Percentiles rank a stretch among this genome's conserved stretches.
Conservation (phyloP, 2,113 vertebrate genomes). For the Bufo bufo region DNA sequence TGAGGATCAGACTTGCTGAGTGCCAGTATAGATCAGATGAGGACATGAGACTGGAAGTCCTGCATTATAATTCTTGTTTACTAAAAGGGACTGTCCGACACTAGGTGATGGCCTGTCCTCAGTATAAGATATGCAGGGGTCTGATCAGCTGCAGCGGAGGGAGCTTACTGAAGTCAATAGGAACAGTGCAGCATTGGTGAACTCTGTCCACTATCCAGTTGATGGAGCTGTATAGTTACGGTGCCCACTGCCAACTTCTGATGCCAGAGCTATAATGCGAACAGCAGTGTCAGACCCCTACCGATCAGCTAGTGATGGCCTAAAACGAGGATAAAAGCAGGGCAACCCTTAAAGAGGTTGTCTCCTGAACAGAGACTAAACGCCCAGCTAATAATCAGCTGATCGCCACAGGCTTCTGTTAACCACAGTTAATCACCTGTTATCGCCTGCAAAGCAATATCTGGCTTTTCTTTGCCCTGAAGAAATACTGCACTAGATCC, state of each 20-base stretch:
- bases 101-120: no score
- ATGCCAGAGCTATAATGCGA: no score
- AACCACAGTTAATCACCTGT: not conserved
- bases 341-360: not conserved
- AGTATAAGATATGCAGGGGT: no score
- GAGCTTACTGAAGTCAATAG: no score
- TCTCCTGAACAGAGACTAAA: not conserved
- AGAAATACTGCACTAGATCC: not conserved
- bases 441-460: not conserved
- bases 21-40: conserved; percentile 7
- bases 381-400: not conserved
- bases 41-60: not conserved
- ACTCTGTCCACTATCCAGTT: no score
- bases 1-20: not conserved
- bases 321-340: no score
- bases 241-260: no score
- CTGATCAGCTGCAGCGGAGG: no score
- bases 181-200: no score
- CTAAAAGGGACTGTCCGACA: no score
- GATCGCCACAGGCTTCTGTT: not conserved
- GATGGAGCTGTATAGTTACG: no score
- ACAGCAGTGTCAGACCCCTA: no score
- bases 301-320: not conserved
- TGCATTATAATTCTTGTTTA: not conserved
- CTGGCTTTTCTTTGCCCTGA: not conserved